A percentile compares a stretch with the other conserved stretches of the same genome.
These are phyloP conservation scores for Origma solitaria DNA, from an alignment of 2,113 vertebrate genomes.

Conservation along the genomic window DNA sequence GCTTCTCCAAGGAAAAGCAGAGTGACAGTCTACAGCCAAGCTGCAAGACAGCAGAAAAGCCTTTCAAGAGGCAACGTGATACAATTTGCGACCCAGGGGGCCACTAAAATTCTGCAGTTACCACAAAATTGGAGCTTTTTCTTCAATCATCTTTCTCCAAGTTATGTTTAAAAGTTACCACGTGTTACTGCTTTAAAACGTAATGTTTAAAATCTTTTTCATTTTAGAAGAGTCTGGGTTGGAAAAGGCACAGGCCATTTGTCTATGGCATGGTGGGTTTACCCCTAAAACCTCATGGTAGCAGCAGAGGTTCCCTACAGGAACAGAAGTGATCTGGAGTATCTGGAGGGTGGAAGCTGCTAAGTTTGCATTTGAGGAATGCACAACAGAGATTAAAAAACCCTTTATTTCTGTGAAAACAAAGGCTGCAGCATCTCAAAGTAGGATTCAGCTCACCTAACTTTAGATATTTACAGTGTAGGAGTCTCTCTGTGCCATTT, in stretches of 20 bases:
- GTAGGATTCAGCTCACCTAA: neutral
- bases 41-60: neutral
- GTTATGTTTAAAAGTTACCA: neutral
- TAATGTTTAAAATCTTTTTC: neutral
- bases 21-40: neutral
- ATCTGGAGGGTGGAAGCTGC: neutral
- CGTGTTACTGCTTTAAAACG: neutral
- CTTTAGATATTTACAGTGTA: fast-evolving
- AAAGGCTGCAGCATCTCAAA: neutral
- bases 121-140: neutral
- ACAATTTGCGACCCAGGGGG: neutral
- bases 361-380: neutral
- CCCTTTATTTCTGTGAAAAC: neutral
- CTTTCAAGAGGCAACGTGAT: neutral
- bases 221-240: neutral
- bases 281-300: neutral
- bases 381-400: neutral
- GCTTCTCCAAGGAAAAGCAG: neutral
- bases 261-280: neutral
- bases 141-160: neutral
- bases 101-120: neutral
- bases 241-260: neutral
- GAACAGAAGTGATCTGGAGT: neutral
- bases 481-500: neutral
- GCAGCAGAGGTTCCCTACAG: neutral